Base-by-base conservation (phyloP, 1,140 invertebrate genomes). In the Drosophila erecta region DNA sequence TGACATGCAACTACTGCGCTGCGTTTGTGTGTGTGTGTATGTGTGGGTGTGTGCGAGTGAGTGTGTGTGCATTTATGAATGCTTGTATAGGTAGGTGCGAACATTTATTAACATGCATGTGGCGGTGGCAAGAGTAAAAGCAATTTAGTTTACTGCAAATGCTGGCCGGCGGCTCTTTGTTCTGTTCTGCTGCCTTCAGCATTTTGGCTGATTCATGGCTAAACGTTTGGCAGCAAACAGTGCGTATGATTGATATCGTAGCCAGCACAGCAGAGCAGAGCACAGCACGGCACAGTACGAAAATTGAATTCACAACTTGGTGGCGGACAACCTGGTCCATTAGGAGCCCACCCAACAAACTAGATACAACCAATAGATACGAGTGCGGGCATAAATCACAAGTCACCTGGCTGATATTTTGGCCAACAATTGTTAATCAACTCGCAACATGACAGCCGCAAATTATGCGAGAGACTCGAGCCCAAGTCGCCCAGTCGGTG, bases 131-230 rank as follows among this genome's bases (percentile, higher is more conserved):
- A 57, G 43, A 56, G 83, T 79, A 87, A 87, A 86, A 87, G 84
- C 83, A 87, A 87, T 87, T 87, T 87, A 87, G 83, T 87, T 89
- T 89, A 83, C 83, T 83, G 65, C 70, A 76, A 81, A 81, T 86
- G 70, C 64, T 78, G 69, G 78, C 69, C 75, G 66, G 62, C 71
- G 83, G 79, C 59, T 35, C 62, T 46, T 67, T 76, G 67, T 70
- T 70, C 67, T 76, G 67, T 57, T 70, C 67, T 76, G 55, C 73
- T 55, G 61, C 73, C 62, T 40, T 76, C 62, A 76, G 73, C 61
- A 76, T 87, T 83, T 87, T 83, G 78, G 84, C 79, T 87, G 83
- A 89, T 89, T 87, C 83, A 87, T 83, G 79, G 70, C 84, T 86
- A 87, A 87, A 83, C 69, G 83, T 75, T 65, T 76, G 64, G 61